Conservation (phyloP, 2,797 vertebrate species). For the Peromyscus eremicus region DNA sequence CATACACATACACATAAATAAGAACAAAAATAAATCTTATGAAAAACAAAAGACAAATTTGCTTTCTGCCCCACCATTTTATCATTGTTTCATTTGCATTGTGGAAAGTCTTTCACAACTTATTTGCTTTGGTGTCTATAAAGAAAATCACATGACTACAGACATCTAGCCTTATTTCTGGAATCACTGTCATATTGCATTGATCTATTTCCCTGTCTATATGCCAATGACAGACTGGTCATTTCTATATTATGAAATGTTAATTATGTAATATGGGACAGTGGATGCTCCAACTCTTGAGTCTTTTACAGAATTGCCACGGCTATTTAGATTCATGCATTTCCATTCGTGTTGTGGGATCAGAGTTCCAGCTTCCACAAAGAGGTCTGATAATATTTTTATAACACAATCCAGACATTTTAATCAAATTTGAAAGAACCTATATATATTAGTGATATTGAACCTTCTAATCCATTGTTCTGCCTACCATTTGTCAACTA, state of each 20-base stretch:
- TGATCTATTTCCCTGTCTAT: neutral
- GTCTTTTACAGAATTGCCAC: neutral
- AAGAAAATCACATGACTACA: neutral
- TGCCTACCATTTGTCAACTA: neutral
- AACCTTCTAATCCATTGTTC: neutral
- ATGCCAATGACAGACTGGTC: neutral
- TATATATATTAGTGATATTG: neutral
- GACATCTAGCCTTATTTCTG: neutral
- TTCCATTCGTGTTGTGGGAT: neutral
- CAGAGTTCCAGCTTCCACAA: neutral
- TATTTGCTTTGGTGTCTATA: neutral
- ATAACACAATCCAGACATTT: neutral
- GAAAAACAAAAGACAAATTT: neutral
- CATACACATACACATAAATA: neutral
- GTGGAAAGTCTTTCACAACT: neutral
- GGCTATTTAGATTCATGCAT: neutral
- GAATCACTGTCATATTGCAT: neutral
- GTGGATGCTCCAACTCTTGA: neutral
- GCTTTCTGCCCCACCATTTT: neutral
- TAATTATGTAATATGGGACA: neutral
- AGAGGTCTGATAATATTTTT: neutral
- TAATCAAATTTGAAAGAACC: slow-evolving; percentile 24
- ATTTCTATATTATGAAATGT: neutral
- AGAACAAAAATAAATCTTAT: neutral
- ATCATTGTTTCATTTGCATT: neutral